Conservation (phyloP, 2,797 vertebrate species). For the Forpus xanthops region DNA sequence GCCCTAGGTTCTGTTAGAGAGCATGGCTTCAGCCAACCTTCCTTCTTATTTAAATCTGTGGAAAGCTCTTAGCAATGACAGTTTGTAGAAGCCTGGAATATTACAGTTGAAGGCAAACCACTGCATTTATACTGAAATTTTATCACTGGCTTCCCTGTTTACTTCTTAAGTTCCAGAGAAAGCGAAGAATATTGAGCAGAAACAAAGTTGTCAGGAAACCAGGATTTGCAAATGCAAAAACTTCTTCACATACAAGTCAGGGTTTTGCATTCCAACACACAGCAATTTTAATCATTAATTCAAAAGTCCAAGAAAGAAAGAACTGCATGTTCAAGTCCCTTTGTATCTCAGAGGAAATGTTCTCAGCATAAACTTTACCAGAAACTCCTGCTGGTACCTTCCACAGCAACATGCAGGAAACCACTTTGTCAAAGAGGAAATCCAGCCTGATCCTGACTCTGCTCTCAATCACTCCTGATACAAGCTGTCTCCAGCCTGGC, state of each 20-base stretch:
- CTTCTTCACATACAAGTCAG: not conserved
- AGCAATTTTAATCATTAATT: not conserved
- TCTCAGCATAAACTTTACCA: not conserved
- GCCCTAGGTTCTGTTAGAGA: not conserved
- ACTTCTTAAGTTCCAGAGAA: not conserved
- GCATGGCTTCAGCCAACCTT: not conserved
- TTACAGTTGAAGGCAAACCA: not conserved
- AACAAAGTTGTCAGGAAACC: not conserved
- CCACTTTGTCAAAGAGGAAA: slow-evolving; percentile 8
- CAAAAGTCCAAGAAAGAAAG: not conserved
- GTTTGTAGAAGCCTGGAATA: not conserved
- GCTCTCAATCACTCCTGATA: not conserved
- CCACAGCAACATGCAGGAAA: slow-evolving; percentile 1
- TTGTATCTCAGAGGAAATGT: slow-evolving; percentile 18
- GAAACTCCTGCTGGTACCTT: not conserved
- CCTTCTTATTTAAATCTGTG: not conserved
- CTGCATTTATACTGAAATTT: not conserved
- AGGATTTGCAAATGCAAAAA: not conserved
- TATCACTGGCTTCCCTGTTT: not conserved
- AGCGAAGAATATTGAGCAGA: not conserved
- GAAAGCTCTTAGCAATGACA: not conserved
- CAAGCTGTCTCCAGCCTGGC: slow-evolving; percentile 19
- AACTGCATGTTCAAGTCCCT: not conserved
- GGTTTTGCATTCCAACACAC: not conserved
- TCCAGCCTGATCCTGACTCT: not conserved